Base-by-base conservation (phyloP, 2,888 invertebrate species). In the Eristalis tenax region DNA sequence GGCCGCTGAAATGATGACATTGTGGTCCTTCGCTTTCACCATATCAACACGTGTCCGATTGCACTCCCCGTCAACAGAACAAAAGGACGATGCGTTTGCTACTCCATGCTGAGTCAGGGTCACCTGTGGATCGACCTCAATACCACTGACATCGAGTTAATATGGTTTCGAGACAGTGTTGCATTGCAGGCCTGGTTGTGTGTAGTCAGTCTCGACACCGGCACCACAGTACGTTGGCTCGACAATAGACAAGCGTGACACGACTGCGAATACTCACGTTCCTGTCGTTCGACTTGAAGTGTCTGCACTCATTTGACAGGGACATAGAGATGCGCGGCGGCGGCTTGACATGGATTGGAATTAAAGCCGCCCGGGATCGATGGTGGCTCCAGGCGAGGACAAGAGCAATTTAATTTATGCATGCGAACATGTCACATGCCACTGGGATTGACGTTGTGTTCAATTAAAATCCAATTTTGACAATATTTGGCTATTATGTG, bases 181-280 rank as follows among this genome's bases (percentile, higher is more conserved):
- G 40, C n/a, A 13, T 65, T 59, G 22, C 71, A 69, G n/a, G 59
- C 65, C 26, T 26, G n/a, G 73, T 28, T 73, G 63, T 71, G 23
- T 68, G 8, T 23, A 18, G 8, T 8, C 8, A 18, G 56, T 73
- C 57, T 69, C 61, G 63, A 10, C 63, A 32, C 61, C 61, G 18
- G n/a, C 61, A 57, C 73, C 63, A 6, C 56, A 40, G 71, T 71
- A 50, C 43, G 68, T 59, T 6, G 66, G 22, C 40, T 15, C 50
- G 15, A 66, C n/a, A 73, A 73, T 66, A 63, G 71, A 68, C 26
- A 73, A 56, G 18, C 83, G 68, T 83, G 83, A 78, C 23, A n/a
- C 56, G 78, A 83, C 66, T 73, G 32, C 38, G 22, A 78, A 73
- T 63, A 59, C 4, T 18, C 38, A 18, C 18, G 18, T 50, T 8